Evolutionary conservation across 2,113 vertebrate genomes (phyloP).

Genomic region (Melospiza georgiana): DNA sequence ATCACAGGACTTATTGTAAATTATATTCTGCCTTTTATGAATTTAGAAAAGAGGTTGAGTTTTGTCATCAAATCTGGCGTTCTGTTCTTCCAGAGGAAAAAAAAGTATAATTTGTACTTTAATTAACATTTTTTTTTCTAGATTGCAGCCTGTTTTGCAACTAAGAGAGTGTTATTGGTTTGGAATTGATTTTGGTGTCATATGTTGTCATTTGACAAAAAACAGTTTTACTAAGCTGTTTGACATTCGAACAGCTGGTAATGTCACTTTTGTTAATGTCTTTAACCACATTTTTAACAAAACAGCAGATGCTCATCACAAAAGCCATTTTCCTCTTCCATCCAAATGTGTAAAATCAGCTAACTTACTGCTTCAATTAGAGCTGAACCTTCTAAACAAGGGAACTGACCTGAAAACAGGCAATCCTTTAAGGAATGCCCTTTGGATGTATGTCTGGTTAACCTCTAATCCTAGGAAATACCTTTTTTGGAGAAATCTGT

Average conservation of each 20-base stretch:
- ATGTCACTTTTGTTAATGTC: conserved; percentile 84
- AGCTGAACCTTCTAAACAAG: not conserved
- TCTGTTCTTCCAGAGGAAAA: not conserved
- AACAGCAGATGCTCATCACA: conserved; percentile 88
- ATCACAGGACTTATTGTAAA: not conserved
- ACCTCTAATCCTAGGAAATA: not conserved
- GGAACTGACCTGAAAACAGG: conserved; percentile 40
- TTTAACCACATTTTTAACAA: conserved; percentile 85
- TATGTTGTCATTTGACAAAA: conserved; percentile 82
- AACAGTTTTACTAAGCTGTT: conserved; percentile 80
- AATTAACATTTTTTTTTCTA: conserved; percentile 57
- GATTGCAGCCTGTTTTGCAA: conserved; percentile 59
- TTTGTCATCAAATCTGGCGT: conserved; percentile 12
- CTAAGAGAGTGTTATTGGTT: conserved; percentile 74
- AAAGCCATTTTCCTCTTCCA: conserved; percentile 82
- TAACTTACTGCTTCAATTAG: conserved; percentile 47
- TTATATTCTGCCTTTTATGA: not conserved
- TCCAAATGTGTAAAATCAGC: conserved; percentile 68
- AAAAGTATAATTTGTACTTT: conserved; percentile 68
- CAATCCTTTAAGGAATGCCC: not conserved
- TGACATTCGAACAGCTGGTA: conserved; percentile 83
- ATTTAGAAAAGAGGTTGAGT: conserved; percentile 23
- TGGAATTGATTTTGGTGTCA: conserved; percentile 83
- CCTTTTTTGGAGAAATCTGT: not conserved
- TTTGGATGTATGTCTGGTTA: not conserved